phyloP scores from a whole-genome alignment of 2,888 invertebrate species.

The Andrena hattorfiana region DNA sequence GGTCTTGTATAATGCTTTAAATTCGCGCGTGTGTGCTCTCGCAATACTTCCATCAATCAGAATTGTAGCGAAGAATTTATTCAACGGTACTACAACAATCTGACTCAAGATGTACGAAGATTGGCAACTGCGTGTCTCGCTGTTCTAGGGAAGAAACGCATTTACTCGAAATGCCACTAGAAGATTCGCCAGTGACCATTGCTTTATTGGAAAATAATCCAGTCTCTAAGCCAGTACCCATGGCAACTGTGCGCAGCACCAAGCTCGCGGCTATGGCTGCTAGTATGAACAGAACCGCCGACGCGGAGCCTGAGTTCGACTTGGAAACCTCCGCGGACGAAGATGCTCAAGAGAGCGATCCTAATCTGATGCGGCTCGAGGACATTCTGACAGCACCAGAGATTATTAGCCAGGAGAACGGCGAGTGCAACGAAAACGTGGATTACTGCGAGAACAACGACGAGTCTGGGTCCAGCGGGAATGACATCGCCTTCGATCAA shows the following conservation, averaged over 20 bases:
- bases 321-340: constrained; percentile 62
- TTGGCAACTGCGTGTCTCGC: constrained; percentile 62
- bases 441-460: constrained; percentile 33
- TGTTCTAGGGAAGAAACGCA: constrained; percentile 82
- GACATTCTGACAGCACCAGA: constrained; percentile 78
- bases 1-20: constrained; percentile 37
- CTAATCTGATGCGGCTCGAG: constrained; percentile 72
- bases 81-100: constrained; percentile 47
- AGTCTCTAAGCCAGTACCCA: constrained; percentile 75
- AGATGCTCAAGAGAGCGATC: constrained; percentile 60
- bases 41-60: constrained; percentile 44
- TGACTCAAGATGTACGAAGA: constrained; percentile 49
- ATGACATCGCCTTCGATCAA: constrained; percentile 11
- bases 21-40: constrained; percentile 43
- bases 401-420: constrained; percentile 46
- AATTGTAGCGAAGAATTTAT: constrained; percentile 41
- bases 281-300: constrained; percentile 77
- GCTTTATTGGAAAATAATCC: constrained; percentile 50
- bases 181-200: constrained; percentile 55
- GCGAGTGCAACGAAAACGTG: constrained; percentile 3
- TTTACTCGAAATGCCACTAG: constrained; percentile 77
- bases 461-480: background rate
- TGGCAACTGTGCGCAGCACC: constrained; percentile 80
- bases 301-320: constrained; percentile 67
- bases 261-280: constrained; percentile 83